phyloP scores from a whole-genome alignment of 2,797 vertebrate genomes.

The Pseudomugil gertrudae region DNA sequence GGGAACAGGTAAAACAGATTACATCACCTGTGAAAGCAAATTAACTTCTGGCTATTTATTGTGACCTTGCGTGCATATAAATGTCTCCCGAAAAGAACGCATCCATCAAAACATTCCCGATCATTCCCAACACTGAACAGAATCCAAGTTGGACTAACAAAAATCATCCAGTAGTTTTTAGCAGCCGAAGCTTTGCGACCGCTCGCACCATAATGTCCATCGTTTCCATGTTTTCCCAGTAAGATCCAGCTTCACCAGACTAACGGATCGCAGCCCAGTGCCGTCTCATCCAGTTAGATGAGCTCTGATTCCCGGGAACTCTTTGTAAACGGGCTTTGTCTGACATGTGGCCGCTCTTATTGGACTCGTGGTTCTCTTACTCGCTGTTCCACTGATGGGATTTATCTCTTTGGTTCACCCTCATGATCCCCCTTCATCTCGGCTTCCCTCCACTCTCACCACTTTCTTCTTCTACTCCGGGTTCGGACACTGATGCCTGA shows the following conservation, averaged over 20 bases:
- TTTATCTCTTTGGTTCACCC: background rate
- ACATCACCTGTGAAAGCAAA: too few relatives aligned
- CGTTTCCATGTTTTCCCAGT: background rate
- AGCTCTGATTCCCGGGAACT: conserved; percentile 20
- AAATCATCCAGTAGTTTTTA: too few relatives aligned
- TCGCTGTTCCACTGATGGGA: conserved; percentile 34
- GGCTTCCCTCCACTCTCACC: background rate
- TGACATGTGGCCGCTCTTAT: too few relatives aligned
- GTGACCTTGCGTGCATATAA: too few relatives aligned
- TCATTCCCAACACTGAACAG: too few relatives aligned
- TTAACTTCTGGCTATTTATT: too few relatives aligned
- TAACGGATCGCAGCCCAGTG: conserved; percentile 37
- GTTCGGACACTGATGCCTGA: background rate
- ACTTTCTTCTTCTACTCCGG: conserved; percentile 6
- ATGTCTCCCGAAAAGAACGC: too few relatives aligned
- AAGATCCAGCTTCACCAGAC: conserved; percentile 42
- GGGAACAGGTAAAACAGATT: too few relatives aligned
- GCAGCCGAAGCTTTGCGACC: background rate
- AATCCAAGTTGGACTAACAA: too few relatives aligned
- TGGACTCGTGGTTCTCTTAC: too few relatives aligned
- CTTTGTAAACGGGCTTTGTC: conserved; percentile 46
- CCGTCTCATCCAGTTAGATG: conserved; percentile 35
- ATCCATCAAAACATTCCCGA: too few relatives aligned
- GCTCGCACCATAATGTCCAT: too few relatives aligned
- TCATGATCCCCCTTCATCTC: background rate